These are phyloP conservation scores for Scophthalmus maximus DNA, from an alignment of 2,113 vertebrate species.

Conservation along the genomic window DNA sequence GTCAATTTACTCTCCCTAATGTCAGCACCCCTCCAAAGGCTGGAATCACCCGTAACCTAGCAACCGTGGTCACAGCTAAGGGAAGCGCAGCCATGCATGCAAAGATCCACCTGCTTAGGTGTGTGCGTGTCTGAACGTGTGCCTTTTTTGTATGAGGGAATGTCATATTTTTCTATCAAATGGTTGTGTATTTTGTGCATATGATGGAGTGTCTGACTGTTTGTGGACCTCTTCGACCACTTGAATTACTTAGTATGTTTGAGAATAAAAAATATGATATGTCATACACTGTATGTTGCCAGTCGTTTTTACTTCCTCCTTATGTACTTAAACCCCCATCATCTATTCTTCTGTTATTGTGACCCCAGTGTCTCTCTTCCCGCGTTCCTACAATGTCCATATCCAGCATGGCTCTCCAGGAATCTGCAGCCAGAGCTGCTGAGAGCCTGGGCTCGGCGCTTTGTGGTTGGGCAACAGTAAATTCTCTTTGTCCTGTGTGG, in stretches of 20 bases:
- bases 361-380: not conserved
- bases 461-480: slow-evolving; percentile 8
- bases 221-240: not conserved
- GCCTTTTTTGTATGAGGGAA: slow-evolving; percentile 27
- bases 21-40: slow-evolving; percentile 93
- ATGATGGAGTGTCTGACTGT: not conserved
- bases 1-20: slow-evolving; percentile 99
- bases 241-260: not conserved
- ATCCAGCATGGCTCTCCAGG: slow-evolving; percentile 3
- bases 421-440: slow-evolving; percentile 4
- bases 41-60: slow-evolving; percentile 93
- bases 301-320: not conserved
- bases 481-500: slow-evolving; percentile 34
- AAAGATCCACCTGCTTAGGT: slow-evolving; percentile 91
- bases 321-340: not conserved
- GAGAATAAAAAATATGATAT: not conserved
- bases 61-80: slow-evolving; percentile 91
- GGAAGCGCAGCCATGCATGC: slow-evolving; percentile 95
- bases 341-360: not conserved
- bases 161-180: slow-evolving; percentile 1
- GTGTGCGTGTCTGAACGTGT: slow-evolving; percentile 32
- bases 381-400: slow-evolving; percentile 17
- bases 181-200: not conserved
- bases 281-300: not conserved
- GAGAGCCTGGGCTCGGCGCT: slow-evolving; percentile 21